Percentiles rank a stretch among this genome's conserved stretches.
phyloP scores from a whole-genome alignment of 2,113 vertebrate genomes.

The Corydoras sp. region DNA sequence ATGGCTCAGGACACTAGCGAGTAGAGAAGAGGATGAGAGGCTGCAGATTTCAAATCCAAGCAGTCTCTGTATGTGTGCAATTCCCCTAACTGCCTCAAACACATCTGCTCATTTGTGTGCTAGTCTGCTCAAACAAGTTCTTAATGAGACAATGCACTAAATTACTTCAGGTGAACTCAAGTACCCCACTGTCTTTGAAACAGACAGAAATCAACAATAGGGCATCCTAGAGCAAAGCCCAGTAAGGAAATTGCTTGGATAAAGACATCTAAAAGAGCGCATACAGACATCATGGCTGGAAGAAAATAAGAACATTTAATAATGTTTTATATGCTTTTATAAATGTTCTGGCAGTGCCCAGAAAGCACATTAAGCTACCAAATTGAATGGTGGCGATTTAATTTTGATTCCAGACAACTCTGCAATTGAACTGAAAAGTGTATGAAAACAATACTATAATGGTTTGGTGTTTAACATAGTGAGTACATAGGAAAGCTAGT shows the following conservation, averaged over 20 bases:
- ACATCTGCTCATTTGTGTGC: constrained; percentile 30
- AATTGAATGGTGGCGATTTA: no score
- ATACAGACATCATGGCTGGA: not conserved
- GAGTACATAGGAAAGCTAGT: no score
- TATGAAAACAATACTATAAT: no score
- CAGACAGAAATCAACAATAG: not conserved
- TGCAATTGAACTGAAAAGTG: no score
- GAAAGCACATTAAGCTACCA: not conserved
- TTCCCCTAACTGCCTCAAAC: constrained; percentile 1
- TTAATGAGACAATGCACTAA: constrained; percentile 20
- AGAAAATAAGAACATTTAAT: no score
- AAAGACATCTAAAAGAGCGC: not conserved
- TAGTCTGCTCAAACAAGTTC: constrained; percentile 16
- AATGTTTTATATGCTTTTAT: no score
- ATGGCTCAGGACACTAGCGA: constrained; percentile 27
- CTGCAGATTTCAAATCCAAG: not conserved
- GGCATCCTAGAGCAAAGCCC: not conserved
- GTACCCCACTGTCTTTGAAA: not conserved
- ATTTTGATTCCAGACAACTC: no score
- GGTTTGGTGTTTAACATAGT: no score
- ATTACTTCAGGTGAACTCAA: constrained; percentile 19
- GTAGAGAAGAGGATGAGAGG: not conserved
- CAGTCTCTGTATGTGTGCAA: not conserved
- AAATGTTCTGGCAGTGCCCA: not conserved
- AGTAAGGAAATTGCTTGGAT: not conserved